Conservation (phyloP, 2,113 vertebrate species). For the Echinops telfairi region DNA sequence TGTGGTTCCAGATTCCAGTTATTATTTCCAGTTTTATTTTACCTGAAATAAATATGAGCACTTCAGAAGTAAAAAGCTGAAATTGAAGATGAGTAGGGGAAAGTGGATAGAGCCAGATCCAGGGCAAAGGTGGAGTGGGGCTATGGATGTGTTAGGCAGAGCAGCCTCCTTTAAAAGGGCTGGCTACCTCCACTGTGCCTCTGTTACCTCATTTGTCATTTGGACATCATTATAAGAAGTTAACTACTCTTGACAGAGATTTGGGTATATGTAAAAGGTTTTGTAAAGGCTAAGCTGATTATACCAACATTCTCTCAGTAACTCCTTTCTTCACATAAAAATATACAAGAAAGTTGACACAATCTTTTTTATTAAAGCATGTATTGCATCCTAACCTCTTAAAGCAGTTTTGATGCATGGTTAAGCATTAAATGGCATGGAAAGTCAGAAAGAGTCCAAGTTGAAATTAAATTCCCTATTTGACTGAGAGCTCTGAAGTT, state of each 20-base stretch:
- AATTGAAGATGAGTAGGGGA: not conserved
- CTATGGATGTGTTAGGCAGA: not conserved
- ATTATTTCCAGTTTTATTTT: not conserved
- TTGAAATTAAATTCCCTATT: not conserved
- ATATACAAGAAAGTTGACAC: slow-evolving; percentile 5
- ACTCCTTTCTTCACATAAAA: slow-evolving; percentile 3
- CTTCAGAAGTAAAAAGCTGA: not conserved
- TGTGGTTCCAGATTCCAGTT: too few species aligned
- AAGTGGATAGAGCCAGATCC: not conserved
- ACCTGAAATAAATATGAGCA: not conserved
- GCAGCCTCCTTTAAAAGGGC: not conserved
- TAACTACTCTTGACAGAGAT: not conserved
- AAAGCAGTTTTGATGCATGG: not conserved
- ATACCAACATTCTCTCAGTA: not conserved
- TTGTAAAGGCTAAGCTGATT: not conserved
- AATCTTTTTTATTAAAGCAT: not conserved
- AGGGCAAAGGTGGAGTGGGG: not conserved
- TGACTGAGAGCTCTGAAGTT: slow-evolving; percentile 33
- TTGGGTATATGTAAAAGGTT: not conserved
- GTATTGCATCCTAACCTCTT: slow-evolving; percentile 27
- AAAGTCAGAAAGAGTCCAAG: slow-evolving; percentile 26
- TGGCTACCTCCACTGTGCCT: not conserved
- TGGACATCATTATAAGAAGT: not conserved
- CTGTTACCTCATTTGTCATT: not conserved
- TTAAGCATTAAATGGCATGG: not conserved